Evolutionary conservation across 1,140 invertebrate species (phyloP).

Genomic region (Episyrphus balteatus): DNA sequence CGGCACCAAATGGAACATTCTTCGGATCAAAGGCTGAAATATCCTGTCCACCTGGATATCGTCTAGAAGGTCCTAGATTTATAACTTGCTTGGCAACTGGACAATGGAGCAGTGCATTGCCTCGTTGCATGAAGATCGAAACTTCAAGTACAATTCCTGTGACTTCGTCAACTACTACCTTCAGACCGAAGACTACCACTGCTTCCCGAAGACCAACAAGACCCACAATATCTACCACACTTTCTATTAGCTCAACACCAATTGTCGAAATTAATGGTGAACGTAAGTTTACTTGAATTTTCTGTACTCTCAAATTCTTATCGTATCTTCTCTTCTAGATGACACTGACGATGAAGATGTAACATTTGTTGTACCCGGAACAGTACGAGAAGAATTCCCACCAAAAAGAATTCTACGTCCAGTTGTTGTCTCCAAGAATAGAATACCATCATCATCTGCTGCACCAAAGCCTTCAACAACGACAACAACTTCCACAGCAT

Average conservation of each 20-base stretch:
- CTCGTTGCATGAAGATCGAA: constrained; percentile 55
- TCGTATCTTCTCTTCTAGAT: constrained; percentile 1
- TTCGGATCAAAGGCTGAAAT: constrained; percentile 65
- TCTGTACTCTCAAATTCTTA: not conserved
- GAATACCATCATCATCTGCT: not conserved
- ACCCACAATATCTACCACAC: constrained; percentile 26
- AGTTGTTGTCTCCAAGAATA: constrained; percentile 25
- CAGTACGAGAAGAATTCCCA: constrained; percentile 34
- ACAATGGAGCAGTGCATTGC: constrained; percentile 64
- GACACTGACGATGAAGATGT: constrained; percentile 33
- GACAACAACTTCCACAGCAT: constrained; percentile 7
- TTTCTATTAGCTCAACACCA: constrained; percentile 7
- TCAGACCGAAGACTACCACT: constrained; percentile 3
- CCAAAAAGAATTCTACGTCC: constrained; percentile 27
- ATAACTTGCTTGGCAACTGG: constrained; percentile 65
- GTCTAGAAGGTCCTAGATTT: constrained; percentile 53
- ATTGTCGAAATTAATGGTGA: constrained; percentile 28
- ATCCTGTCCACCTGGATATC: constrained; percentile 58
- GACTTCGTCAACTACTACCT: constrained; percentile 9
- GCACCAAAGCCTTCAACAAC: constrained; percentile 20
- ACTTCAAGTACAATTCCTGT: constrained; percentile 23
- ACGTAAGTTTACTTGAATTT: constrained; percentile 13
- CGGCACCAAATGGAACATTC: constrained; percentile 52
- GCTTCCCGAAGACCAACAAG: constrained; percentile 12
- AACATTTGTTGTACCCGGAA: constrained; percentile 30